Percentiles rank a stretch among this genome's conserved stretches.
Conservation (phyloP, 2,113 vertebrate genomes). For the Larimichthys polyactis region DNA sequence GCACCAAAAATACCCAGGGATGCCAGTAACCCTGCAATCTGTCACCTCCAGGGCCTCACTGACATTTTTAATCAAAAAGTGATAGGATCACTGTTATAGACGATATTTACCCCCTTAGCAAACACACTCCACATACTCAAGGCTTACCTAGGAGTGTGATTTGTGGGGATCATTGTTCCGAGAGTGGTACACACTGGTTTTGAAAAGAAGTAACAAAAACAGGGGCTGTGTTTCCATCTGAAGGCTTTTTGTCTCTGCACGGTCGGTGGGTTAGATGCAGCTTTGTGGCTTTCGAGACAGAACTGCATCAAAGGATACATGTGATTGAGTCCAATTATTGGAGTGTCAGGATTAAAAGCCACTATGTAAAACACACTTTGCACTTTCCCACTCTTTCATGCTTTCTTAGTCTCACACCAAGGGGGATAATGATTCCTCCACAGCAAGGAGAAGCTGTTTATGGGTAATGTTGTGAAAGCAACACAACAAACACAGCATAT, state of each 20-base stretch:
- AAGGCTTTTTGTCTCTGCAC: slow-evolving; percentile 61
- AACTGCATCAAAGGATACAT: slow-evolving; percentile 76
- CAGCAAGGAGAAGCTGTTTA: slow-evolving; percentile 51
- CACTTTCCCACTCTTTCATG: slow-evolving; percentile 69
- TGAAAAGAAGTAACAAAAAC: slow-evolving; percentile 59
- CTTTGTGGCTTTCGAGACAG: slow-evolving; percentile 69
- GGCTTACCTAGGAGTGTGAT: slow-evolving; percentile 64
- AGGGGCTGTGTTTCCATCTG: slow-evolving; percentile 57
- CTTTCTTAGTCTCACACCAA: slow-evolving; percentile 74
- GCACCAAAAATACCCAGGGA: slow-evolving; percentile 81
- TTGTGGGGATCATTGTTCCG: slow-evolving; percentile 60
- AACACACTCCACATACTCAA: slow-evolving; percentile 66
- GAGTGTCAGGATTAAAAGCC: slow-evolving; percentile 75
- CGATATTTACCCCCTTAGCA: slow-evolving; percentile 78
- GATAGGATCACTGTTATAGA: slow-evolving; percentile 76
- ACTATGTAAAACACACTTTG: slow-evolving; percentile 73
- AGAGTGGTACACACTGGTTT: slow-evolving; percentile 55
- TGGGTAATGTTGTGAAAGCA: slow-evolving; percentile 45
- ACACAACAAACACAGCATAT: slow-evolving; percentile 40
- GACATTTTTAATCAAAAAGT: slow-evolving; percentile 84
- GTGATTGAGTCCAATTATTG: slow-evolving; percentile 80
- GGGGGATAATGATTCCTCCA: slow-evolving; percentile 72
- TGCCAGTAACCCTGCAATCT: slow-evolving; percentile 79
- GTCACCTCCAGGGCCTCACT: slow-evolving; percentile 80
- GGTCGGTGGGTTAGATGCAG: slow-evolving; percentile 44